A percentile compares a stretch with the other conserved stretches of the same genome.
Conservation (phyloP, 2,797 vertebrate genomes). For the Bradypodion ventrale region DNA sequence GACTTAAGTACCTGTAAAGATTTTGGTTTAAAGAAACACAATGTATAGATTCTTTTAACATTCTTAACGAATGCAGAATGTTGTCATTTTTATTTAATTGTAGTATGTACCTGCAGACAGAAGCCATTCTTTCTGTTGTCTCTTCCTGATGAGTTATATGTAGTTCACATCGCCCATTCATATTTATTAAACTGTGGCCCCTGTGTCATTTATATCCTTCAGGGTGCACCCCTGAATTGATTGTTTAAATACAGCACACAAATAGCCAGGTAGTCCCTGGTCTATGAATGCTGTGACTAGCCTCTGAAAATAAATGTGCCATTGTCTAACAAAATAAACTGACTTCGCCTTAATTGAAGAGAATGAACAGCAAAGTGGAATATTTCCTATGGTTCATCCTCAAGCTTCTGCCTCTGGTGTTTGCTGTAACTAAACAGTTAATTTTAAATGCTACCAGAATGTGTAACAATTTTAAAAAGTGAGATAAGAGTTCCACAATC, state of each 20-base stretch:
- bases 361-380: constrained; percentile 69
- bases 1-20: constrained; percentile 55
- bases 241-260: constrained; percentile 77
- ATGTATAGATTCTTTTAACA: constrained; percentile 2
- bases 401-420: constrained; percentile 75
- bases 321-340: constrained; percentile 84
- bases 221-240: constrained; percentile 60
- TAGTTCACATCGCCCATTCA: constrained; percentile 41
- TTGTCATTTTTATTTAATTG: constrained; percentile 74
- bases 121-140: constrained; percentile 55
- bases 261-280: constrained; percentile 66
- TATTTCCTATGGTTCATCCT: constrained; percentile 70
- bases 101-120: constrained; percentile 71
- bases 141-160: constrained; percentile 50
- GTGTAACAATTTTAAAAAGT: constrained; percentile 72
- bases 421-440: constrained; percentile 68
- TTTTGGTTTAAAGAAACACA: constrained; percentile 66
- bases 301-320: constrained; percentile 84
- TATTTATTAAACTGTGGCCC: constrained; percentile 16
- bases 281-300: constrained; percentile 72
- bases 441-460: constrained; percentile 75
- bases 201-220: constrained; percentile 56
- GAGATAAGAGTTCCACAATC: constrained; percentile 74
- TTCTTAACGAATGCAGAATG: constrained; percentile 47
- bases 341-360: constrained; percentile 93